Base-by-base conservation (phyloP, 2,113 vertebrate genomes). In the Cinclus cinclus region DNA sequence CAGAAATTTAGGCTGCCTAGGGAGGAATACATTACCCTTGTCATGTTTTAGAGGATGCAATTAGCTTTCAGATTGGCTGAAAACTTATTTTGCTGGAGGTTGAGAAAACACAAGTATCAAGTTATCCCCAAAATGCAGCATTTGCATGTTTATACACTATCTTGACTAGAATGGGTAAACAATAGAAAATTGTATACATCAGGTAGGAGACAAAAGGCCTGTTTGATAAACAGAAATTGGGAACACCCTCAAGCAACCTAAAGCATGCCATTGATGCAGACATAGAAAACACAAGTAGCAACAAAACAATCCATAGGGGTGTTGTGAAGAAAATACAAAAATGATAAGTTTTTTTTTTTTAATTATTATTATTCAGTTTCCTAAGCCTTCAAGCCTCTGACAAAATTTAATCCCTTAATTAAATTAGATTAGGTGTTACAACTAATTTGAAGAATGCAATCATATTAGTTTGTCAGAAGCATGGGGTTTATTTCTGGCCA, bases 351-450 rank as follows among this genome's bases (percentile, higher is more conserved):
- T 33, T 59, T 39, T 4, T 10, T 33, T 59, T 39, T 31, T 14
- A 55, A 35, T 41, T 49, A 8, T 56, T 67, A 76, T n/a, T 67
- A 31, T n/a, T 47, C 13, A 4, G 24, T 83, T 88, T 80, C 31
- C 49, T 60, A 88, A 69, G 19, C 44, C 56, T 71, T 84, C 31
- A 50, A 30, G 44, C 67, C 71, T 63, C 28, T 55, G 19, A 37
- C 23, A 90, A 90, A 91, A 80, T n/a, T 37, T 73, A 88, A 92
- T 81, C 37, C 25, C 23, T 84, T 91, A 73, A 78, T 92, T 81
- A 22, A 84, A 86, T 83, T 50, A 88, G 13, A 68, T 89, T 52
- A 89, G 39, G 31, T 75, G 24, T 70, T 94, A 42, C 28, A 81
- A 64, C 7, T 84, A 56, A 77, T 85, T 64, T 89, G 30, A 25